Evolutionary conservation across 2,888 invertebrate genomes (phyloP), one percentile per base, ranked within the genome.

Genomic region (Pelosia muscerda): DNA sequence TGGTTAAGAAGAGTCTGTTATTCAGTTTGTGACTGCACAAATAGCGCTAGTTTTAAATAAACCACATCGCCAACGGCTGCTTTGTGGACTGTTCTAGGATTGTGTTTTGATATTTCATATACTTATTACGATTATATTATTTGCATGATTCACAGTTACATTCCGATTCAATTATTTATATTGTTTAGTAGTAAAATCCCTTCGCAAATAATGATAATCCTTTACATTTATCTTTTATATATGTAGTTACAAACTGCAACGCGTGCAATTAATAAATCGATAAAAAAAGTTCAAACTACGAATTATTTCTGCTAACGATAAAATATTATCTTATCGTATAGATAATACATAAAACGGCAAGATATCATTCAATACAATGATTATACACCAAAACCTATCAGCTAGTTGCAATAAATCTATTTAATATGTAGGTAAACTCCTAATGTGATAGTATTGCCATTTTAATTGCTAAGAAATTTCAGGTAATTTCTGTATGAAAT

Each of bases 241-340:
- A 0, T 3, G n/a, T 5, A 5, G 6, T 19, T 42, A n/a, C n/a
- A 49, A 13, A 11, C 54, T 23, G 54, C 23, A 55, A 11, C 28
- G 28, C 28, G 57, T 57, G 57, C n/a, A 57, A 25, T 15, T 25
- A 55, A 55, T 26, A 25, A 19, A 6, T 9, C n/a, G 49, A 49
- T 49, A 8, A 49, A 49, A 6, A 26, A 55, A 26, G 15, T 5
- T 26, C 6, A 55, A 15, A 23, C 49, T 28, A 2, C 49, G 49
- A 53, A 53, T 53, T n/a, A 62, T 28, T 61, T 15, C 59, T 49
- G 11, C 25, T 55, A 55, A 31, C 31, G 57, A 57, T 57, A 23
- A 63, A 31, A 23, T 54, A 23, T 23, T 63, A 63, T 63, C 63
- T 63, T 63, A 63, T 63, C 63, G 13, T 0, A 15, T 31, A 63